Conservation (phyloP, 2,888 invertebrate species). For the Dorcus parallelipipedus region DNA sequence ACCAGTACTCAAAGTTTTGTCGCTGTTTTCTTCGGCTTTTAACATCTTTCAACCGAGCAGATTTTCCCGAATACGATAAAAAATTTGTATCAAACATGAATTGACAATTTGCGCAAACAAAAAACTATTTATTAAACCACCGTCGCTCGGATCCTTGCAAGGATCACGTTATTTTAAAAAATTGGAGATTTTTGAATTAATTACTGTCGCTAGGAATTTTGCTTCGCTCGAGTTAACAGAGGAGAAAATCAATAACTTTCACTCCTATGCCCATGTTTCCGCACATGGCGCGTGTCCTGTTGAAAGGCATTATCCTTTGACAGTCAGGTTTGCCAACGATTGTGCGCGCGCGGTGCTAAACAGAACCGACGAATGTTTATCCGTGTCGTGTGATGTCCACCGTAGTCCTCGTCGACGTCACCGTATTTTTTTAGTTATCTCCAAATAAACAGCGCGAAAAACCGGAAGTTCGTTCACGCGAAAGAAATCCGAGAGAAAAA, state of each 20-base stretch:
- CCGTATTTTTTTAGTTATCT: neutral
- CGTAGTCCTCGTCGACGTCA: neutral
- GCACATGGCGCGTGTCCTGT: neutral
- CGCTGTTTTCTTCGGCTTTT: constrained; percentile 3
- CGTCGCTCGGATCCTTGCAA: too few relatives aligned
- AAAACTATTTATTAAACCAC: too few relatives aligned
- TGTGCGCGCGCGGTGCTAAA: neutral
- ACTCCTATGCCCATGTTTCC: too few relatives aligned
- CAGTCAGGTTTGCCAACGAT: neutral
- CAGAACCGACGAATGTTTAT: neutral
- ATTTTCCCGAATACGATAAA: too few relatives aligned
- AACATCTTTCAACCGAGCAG: neutral
- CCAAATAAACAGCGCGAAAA: neutral
- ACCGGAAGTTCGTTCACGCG: neutral
- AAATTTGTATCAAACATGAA: too few relatives aligned
- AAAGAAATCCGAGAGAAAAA: constrained; percentile 44
- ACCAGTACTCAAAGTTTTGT: neutral
- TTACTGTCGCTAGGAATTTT: too few relatives aligned
- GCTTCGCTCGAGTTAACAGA: neutral
- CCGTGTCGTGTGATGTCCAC: neutral
- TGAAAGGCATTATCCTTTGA: neutral
- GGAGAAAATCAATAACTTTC: neutral
- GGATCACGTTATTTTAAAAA: too few relatives aligned
- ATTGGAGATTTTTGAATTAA: too few relatives aligned
- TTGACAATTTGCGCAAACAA: too few relatives aligned